A percentile compares a stretch with the other conserved stretches of the same genome.
Evolutionary conservation across 2,888 invertebrate genomes (phyloP).

Genomic region (Cylloceria caligata): DNA sequence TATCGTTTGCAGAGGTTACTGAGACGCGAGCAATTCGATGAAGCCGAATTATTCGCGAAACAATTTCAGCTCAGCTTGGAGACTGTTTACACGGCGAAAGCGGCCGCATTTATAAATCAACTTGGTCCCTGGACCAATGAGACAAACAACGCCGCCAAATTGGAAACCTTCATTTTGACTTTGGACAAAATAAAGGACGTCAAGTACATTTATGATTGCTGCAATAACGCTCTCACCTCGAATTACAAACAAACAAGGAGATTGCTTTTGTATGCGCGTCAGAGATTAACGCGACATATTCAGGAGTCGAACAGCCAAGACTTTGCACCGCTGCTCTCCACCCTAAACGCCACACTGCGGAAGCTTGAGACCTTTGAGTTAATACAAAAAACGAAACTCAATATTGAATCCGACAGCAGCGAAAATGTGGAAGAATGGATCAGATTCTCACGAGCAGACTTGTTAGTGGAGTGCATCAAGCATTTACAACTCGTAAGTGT

Average conservation of each 20-base stretch:
- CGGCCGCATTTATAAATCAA: constrained; percentile 80
- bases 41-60: constrained; percentile 85
- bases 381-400: constrained; percentile 72
- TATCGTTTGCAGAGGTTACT: constrained; percentile 84
- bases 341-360: constrained; percentile 75
- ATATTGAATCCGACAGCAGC: constrained; percentile 69
- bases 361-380: constrained; percentile 84
- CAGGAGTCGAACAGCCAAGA: constrained; percentile 61
- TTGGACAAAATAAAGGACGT: constrained; percentile 84
- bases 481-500: constrained; percentile 83
- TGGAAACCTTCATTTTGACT: constrained; percentile 81
- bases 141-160: constrained; percentile 73
- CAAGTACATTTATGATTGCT: constrained; percentile 84
- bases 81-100: constrained; percentile 84
- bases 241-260: constrained; percentile 78
- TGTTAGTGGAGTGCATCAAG: constrained; percentile 82
- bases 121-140: constrained; percentile 77
- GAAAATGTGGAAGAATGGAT: constrained; percentile 83
- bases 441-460: constrained; percentile 82
- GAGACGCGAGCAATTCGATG: constrained; percentile 84
- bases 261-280: constrained; percentile 80
- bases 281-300: constrained; percentile 75
- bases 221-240: constrained; percentile 81
- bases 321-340: constrained; percentile 65
- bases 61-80: constrained; percentile 83